Evolutionary conservation across 2,113 vertebrate species (phyloP).

Genomic region (Trichechus manatus): DNA sequence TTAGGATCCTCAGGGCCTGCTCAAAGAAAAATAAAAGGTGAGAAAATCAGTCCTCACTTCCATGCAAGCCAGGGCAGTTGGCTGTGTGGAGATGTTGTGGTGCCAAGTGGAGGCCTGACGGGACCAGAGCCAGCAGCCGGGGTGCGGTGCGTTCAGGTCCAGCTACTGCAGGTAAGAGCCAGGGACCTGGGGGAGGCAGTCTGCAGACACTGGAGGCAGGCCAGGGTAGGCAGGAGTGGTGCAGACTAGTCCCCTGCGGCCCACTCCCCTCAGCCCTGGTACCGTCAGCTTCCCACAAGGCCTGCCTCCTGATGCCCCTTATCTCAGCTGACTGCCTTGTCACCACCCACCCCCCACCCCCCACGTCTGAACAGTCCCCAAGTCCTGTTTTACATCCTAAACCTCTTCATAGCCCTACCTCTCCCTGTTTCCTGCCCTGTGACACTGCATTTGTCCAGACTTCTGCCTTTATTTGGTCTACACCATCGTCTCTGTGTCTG

Average conservation of each 20-base stretch:
- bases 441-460: neutral
- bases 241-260: neutral
- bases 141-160: constrained; percentile 94
- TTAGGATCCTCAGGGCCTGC: constrained; percentile 86
- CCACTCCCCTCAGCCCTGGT: neutral
- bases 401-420: neutral
- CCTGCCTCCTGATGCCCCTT: neutral
- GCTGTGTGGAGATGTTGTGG: constrained; percentile 86
- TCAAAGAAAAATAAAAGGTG: constrained; percentile 90
- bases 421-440: neutral
- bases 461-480: constrained; percentile 13
- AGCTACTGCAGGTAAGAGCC: constrained; percentile 94
- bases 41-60: constrained; percentile 80
- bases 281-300: neutral
- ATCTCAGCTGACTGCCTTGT: neutral
- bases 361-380: neutral
- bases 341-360: too few species aligned
- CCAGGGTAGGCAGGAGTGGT: neutral
- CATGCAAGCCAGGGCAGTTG: constrained; percentile 80
- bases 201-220: neutral
- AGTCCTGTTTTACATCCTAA: neutral
- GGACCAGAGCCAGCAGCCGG: constrained; percentile 91
- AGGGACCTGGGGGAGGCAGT: neutral
- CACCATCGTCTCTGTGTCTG: neutral
- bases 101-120: constrained; percentile 89